Base-by-base conservation (phyloP, 37 sponge, comb jelly and placozoan species). In the Halichondria panicea region DNA sequence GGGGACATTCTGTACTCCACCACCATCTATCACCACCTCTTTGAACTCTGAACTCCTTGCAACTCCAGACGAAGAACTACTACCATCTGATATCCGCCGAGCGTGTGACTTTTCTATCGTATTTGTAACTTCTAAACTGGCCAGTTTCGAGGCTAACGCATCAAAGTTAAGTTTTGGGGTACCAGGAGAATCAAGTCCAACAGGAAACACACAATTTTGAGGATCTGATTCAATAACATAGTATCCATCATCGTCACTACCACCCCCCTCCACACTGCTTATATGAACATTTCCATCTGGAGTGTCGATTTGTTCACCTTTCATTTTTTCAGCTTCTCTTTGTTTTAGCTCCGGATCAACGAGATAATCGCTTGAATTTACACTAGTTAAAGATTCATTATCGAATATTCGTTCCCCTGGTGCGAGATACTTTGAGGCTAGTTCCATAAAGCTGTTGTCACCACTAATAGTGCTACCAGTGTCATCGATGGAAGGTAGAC, bases 11-110 rank as follows among this genome's bases (percentile, higher is more conserved):
- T 91, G 92, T 6, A 63, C 46, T 31, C 39, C 79, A 24, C 92
- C 92, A 13, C 87, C 92, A 3, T 38, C 72, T 67, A 91, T 25
- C 22, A 33, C 33, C 50, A 86, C 79, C 63, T 86, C 83, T 13
- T 42, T 68, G 41, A 33, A 34, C 53, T 84, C 80, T 22, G 18
- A 6, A 5, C 15, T 48, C 11, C 15, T 15, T 48, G 15, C 15
- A 48, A n/a, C n/a, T n/a, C n/a, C n/a, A n/a, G n/a, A n/a, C n/a
- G n/a, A n/a, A 37, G 37, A 66, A 6, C 7, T n/a, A n/a, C n/a
- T n/a, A n/a, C n/a, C n/a, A n/a, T n/a, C n/a, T n/a, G n/a, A n/a
- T n/a, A n/a, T n/a, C 22, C 25, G 25, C 52, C 52, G 52, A 48
- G 52, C 15, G 56, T 55, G 4, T 55, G 56, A 27, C 3, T 55